Evolutionary conservation across 2,797 vertebrate genomes (phyloP).

Genomic region (Gouania willdenowi): DNA sequence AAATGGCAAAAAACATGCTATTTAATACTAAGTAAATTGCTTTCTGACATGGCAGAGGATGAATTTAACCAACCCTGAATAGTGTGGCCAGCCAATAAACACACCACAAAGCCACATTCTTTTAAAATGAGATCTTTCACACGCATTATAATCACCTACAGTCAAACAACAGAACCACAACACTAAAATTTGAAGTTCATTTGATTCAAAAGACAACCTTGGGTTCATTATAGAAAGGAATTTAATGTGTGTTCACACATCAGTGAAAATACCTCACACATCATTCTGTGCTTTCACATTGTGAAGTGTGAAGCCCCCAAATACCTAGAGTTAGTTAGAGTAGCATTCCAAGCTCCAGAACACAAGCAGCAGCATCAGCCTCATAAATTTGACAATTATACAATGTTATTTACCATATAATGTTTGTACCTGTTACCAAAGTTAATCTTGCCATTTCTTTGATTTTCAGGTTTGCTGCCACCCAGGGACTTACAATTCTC

Average conservation of each 20-base stretch:
- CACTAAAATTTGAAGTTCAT: conserved; percentile 9
- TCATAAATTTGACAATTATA: neutral
- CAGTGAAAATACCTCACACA: conserved; percentile 3
- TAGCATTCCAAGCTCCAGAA: neutral
- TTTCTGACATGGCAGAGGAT: conserved; percentile 7
- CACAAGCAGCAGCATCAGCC: neutral
- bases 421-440: neutral
- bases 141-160: conserved; percentile 16
- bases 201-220: neutral
- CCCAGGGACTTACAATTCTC: conserved; percentile 85
- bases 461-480: conserved; percentile 79
- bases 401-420: neutral
- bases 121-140: conserved; percentile 7
- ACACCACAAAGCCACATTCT: conserved; percentile 8
- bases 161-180: conserved; percentile 12
- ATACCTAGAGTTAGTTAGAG: conserved; percentile 9
- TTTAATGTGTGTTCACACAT: neutral
- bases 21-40: neutral
- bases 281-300: conserved; percentile 6
- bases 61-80: conserved; percentile 14
- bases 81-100: conserved; percentile 6
- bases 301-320: conserved; percentile 1
- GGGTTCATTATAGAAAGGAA: neutral
- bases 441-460: neutral
- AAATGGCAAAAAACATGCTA: conserved; percentile 4